Conservation (phyloP, 2,888 invertebrate species). For the Limnephilus auricula region DNA sequence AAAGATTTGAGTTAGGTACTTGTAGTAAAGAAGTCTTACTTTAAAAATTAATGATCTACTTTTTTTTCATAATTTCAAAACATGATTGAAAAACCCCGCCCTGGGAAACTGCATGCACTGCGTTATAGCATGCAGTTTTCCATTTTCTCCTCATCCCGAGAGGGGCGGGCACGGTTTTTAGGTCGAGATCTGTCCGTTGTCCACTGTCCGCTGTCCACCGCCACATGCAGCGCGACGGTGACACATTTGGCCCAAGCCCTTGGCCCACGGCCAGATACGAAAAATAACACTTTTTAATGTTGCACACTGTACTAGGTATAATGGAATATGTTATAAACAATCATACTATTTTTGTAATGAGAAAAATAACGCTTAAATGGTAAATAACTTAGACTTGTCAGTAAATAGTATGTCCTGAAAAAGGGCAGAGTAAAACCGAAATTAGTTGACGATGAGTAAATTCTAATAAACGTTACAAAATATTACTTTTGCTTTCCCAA, state of each 20-base stretch:
- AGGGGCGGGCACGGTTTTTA: conserved; percentile 28
- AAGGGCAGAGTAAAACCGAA: too few relatives aligned
- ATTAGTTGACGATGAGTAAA: too few relatives aligned
- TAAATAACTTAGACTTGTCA: too few relatives aligned
- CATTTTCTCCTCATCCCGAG: neutral
- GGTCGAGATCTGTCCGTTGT: neutral
- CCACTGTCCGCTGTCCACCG: neutral
- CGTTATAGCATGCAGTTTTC: neutral
- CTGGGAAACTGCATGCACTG: too few relatives aligned
- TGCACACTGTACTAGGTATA: neutral
- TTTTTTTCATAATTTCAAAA: neutral
- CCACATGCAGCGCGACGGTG: conserved; percentile 48
- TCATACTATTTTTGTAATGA: neutral
- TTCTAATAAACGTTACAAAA: too few relatives aligned
- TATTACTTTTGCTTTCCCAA: too few relatives aligned
- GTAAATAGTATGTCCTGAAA: too few relatives aligned
- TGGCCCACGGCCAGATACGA: conserved; percentile 41
- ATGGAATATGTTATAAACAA: neutral
- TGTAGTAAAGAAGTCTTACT: too few relatives aligned
- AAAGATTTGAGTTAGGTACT: too few relatives aligned
- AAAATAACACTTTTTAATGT: neutral
- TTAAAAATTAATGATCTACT: too few relatives aligned
- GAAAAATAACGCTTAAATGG: too few relatives aligned
- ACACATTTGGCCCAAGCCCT: conserved; percentile 54
- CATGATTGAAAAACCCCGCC: neutral